These are phyloP conservation scores for Monochamus saltuarius DNA, from an alignment of 1,140 invertebrate species.

Conservation along the genomic window DNA sequence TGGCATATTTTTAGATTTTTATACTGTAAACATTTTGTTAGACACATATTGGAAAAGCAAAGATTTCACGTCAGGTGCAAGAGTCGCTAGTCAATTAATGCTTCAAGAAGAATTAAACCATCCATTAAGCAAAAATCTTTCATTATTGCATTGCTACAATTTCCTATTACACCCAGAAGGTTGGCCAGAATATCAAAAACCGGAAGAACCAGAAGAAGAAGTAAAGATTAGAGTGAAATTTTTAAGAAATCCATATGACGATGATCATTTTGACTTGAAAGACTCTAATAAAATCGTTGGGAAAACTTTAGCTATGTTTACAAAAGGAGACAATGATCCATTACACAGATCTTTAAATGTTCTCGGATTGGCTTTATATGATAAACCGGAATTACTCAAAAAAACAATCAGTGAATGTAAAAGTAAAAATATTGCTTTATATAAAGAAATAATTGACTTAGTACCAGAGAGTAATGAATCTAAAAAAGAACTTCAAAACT, in stretches of 20 bases:
- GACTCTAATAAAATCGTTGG: slow-evolving; percentile 69
- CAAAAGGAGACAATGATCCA: slow-evolving; percentile 55
- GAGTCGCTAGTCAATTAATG: slow-evolving; percentile 77
- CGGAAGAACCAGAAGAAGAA: slow-evolving; percentile 62
- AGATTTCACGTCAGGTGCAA: slow-evolving; percentile 71
- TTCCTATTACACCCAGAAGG: slow-evolving; percentile 64
- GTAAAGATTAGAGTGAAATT: slow-evolving; percentile 76
- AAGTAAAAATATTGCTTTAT: slow-evolving; percentile 47
- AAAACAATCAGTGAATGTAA: slow-evolving; percentile 50
- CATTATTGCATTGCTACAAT: slow-evolving; percentile 73
- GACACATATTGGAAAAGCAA: slow-evolving; percentile 72
- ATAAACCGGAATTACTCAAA: slow-evolving; percentile 65
- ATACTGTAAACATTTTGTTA: slow-evolving; percentile 78
- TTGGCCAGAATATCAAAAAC: slow-evolving; percentile 55
- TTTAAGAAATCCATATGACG: slow-evolving; percentile 78
- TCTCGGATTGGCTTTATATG: slow-evolving; percentile 66
- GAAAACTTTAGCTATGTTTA: slow-evolving; percentile 73
- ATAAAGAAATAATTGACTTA: slow-evolving; percentile 52
- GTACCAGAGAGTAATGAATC: slow-evolving; percentile 48
- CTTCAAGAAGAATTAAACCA: slow-evolving; percentile 84
- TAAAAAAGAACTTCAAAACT: slow-evolving; percentile 34
- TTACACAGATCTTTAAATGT: slow-evolving; percentile 67
- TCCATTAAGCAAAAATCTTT: slow-evolving; percentile 68
- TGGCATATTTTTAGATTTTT: slow-evolving; percentile 85
- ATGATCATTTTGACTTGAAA: slow-evolving; percentile 84